phyloP scores from a whole-genome alignment of 1,140 invertebrate species.

The Pachyrhynchus sulphureomaculatus region DNA sequence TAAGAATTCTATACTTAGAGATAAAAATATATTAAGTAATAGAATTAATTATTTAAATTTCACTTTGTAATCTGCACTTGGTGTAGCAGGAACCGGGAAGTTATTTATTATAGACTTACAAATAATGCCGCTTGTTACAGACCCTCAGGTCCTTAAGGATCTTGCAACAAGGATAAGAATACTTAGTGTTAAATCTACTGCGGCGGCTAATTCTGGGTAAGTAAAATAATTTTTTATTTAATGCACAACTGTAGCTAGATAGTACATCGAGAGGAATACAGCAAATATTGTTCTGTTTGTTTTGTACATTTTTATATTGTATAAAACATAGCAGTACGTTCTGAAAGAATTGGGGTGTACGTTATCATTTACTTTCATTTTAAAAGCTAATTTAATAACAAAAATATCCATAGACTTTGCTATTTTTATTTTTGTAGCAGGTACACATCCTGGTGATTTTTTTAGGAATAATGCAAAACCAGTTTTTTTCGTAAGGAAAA shows the following conservation, averaged over 20 bases:
- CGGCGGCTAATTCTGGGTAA: conserved; percentile 49
- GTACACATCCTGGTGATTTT: too few species aligned
- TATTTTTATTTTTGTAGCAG: too few species aligned
- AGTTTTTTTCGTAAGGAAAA: too few species aligned
- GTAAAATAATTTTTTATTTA: not conserved
- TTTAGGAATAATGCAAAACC: too few species aligned
- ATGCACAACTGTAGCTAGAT: not conserved
- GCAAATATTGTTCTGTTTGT: too few species aligned
- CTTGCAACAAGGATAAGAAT: conserved; percentile 35
- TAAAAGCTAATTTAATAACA: too few species aligned
- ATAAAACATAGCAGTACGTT: too few species aligned
- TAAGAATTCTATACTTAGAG: not conserved
- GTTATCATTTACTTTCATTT: too few species aligned
- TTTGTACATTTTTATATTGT: too few species aligned
- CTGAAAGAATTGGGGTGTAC: too few species aligned
- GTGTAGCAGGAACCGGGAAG: not conserved
- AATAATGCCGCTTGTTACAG: conserved; percentile 35
- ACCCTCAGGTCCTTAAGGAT: conserved; percentile 32
- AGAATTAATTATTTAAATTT: not conserved
- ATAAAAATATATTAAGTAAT: not conserved
- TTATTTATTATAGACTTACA: not conserved
- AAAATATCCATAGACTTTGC: too few species aligned
- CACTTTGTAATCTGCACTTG: not conserved
- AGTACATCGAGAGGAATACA: too few species aligned
- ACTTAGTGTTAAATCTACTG: conserved; percentile 72